Conservation (phyloP, 2,113 vertebrate genomes). For the Oryctolagus cuniculus region mOryCun1.1 NC_091447.1:32902001-32902500, state of each 20-base stretch:
- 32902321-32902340: background rate
- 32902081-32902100: background rate
- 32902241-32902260: background rate
- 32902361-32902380: background rate
- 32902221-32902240: background rate
- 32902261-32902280: background rate
- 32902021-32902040: background rate
- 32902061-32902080: background rate
- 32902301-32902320: constrained; percentile 11
- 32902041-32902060: background rate
- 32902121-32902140: background rate
- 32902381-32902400: background rate
- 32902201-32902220: background rate
- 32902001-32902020: background rate
- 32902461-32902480: background rate
- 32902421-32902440: background rate
- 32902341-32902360: background rate
- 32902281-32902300: constrained; percentile 3
- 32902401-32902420: background rate
- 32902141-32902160: background rate
- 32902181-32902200: background rate
- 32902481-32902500: background rate
- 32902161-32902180: background rate
- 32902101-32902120: background rate
- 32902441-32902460: background rate